Evolutionary conservation across 2,113 vertebrate genomes (phyloP).

Genomic region (Cyanoliseus patagonus): DNA sequence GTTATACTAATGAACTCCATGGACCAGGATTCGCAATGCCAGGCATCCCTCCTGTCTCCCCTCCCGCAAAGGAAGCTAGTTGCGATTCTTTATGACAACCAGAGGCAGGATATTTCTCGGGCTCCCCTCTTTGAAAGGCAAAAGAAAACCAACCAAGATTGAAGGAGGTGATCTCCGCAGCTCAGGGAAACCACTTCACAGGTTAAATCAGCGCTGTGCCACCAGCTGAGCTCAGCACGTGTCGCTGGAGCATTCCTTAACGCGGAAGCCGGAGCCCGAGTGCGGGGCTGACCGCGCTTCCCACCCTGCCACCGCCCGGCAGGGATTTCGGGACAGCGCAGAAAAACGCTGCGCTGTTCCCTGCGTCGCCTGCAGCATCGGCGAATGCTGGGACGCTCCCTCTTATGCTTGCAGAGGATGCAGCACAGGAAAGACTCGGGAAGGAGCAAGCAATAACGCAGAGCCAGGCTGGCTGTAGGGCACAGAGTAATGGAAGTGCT

Average conservation of each 20-base stretch:
- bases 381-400: accelerated
- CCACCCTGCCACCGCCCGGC: accelerated
- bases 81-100: not conserved
- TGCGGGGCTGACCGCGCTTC: accelerated
- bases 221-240: slow-evolving; percentile 1
- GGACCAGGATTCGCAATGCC: not conserved
- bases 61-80: not conserved
- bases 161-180: not conserved
- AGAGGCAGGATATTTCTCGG: not conserved
- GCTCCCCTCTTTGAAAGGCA: not conserved
- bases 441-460: not conserved
- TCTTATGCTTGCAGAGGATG: accelerated
- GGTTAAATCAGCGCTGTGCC: not conserved
- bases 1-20: not conserved
- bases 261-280: accelerated
- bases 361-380: not conserved
- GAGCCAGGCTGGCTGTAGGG: not conserved
- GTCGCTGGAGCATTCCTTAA: not conserved
- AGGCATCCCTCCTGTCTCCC: not conserved
- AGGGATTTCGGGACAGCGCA: not conserved
- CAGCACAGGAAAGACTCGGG: accelerated
- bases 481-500: accelerated
- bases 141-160: not conserved
- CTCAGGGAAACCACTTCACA: not conserved
- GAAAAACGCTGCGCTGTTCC: not conserved